Evolutionary conservation across 2,888 invertebrate species (phyloP).

Genomic region (Spisula solida): DNA sequence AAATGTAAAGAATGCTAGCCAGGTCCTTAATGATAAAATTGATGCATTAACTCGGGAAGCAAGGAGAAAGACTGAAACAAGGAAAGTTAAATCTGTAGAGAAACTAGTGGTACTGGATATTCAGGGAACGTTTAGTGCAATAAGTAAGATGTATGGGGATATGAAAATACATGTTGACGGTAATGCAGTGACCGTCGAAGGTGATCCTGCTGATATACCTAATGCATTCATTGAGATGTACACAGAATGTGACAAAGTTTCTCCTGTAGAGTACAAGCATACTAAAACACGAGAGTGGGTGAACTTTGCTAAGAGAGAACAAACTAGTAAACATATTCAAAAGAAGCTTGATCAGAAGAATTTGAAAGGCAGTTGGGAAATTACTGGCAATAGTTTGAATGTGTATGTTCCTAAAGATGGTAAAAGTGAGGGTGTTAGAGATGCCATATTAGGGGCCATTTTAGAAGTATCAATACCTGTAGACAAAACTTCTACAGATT

Average conservation of each 20-base stretch:
- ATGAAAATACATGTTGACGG: slow-evolving; percentile 64
- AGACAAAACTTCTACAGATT: slow-evolving; percentile 49
- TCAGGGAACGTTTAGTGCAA: slow-evolving; percentile 62
- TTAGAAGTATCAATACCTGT: slow-evolving; percentile 54
- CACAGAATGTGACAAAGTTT: slow-evolving; percentile 63
- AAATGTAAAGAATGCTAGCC: slow-evolving; percentile 44
- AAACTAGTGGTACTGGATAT: slow-evolving; percentile 57
- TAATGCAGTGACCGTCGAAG: slow-evolving; percentile 63
- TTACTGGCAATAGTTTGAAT: slow-evolving; percentile 46
- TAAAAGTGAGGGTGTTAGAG: slow-evolving; percentile 48
- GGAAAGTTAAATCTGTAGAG: slow-evolving; percentile 62
- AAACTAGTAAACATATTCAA: slow-evolving; percentile 53
- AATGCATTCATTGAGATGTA: slow-evolving; percentile 68
- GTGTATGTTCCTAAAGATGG: slow-evolving; percentile 50
- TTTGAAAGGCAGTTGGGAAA: slow-evolving; percentile 62
- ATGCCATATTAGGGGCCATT: slow-evolving; percentile 55
- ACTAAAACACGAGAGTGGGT: slow-evolving; percentile 60
- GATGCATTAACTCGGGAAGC: slow-evolving; percentile 54
- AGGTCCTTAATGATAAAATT: slow-evolving; percentile 47
- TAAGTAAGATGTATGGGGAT: slow-evolving; percentile 61
- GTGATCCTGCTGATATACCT: slow-evolving; percentile 66
- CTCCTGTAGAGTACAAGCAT: slow-evolving; percentile 61
- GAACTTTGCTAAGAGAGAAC: slow-evolving; percentile 57
- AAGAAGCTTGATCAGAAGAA: slow-evolving; percentile 60
- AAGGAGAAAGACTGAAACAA: slow-evolving; percentile 56